These are phyloP conservation scores for Calliopsis andreniformis DNA, from an alignment of 1,140 invertebrate genomes.

Conservation along the genomic window DNA sequence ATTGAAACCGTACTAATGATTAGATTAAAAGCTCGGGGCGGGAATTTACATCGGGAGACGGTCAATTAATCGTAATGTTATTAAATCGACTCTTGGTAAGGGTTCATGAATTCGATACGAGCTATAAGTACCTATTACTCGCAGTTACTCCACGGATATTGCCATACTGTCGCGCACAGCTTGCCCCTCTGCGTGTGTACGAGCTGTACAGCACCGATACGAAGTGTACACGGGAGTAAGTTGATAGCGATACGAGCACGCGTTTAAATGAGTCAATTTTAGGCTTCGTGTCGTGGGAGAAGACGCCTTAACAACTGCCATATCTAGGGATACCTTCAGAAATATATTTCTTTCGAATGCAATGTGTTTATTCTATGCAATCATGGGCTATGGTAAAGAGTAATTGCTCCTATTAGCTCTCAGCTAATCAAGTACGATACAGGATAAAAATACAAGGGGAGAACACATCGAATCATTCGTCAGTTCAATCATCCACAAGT, in stretches of 20 bases:
- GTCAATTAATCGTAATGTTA: conserved; percentile 48
- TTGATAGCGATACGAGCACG: neutral
- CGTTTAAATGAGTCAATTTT: conserved; percentile 21
- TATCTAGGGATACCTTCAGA: no score
- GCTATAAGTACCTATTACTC: conserved; percentile 37
- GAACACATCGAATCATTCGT: no score
- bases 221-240: neutral
- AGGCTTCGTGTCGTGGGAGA: conserved; percentile 1
- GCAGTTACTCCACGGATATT: conserved; percentile 37
- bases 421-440: no score
- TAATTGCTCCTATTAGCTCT: no score
- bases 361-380: neutral
- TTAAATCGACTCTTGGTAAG: conserved; percentile 33
- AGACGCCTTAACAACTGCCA: no score
- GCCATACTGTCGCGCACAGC: conserved; percentile 10
- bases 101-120: conserved; percentile 51
- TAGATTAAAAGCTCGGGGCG: conserved; percentile 3
- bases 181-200: neutral
- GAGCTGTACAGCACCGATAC: no score
- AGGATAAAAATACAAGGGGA: no score
- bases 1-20: conserved; percentile 43
- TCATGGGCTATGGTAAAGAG: neutral
- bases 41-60: conserved; percentile 14
- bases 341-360: neutral
- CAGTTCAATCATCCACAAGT: no score